Base-by-base conservation (phyloP, 2,113 vertebrate species). In the Stomatorhinus ivindoensis region DNA sequence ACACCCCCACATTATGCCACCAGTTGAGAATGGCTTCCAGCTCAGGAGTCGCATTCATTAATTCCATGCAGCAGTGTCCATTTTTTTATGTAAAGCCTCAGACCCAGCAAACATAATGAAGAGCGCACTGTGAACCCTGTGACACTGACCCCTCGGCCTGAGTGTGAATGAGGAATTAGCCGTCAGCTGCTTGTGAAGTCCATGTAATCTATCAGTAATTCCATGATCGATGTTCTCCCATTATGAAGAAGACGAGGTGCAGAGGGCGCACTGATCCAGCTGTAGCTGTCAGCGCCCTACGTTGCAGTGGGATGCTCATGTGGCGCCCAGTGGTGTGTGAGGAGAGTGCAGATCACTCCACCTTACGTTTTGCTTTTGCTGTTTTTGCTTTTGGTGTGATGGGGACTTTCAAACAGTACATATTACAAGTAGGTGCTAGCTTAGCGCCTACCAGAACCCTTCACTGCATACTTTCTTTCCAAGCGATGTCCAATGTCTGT, bases 181-280 rank as follows among this genome's bases (percentile, higher is more conserved):
- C 21, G 88, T 55, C 13, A 27, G 69, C 76, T 47, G 76, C 24
- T 39, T 58, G 76, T 89, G 76, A 58, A 84, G 73, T 46, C 39
- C 50, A 83, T 82, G 88, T 83, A 58, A 84, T 89, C 80, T 31
- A 47, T 46, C 76, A 89, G 51, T 85, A 46, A 84, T 31, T 89
- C 53, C 46, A 46, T 58, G 69, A 83, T 89, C 88, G 44, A 44
- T 82, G 48, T 55, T 82, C 50, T 48, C 88, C 80, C 50, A 83
- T 89, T 89, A 89, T 53, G 69, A 85, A 61, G 39, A 55, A 55
- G 42, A 27, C 50, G 24, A 21, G 53, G 42, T 47, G 51, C 13
- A 58, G 11, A 46, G 21, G 19, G 35, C 19, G 17, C 76, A 89
- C 61, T 42, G 50, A 58, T 61, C 31, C 27, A 7, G 48, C 47